Evolutionary conservation across 2,797 vertebrate species (phyloP), one percentile per base, ranked within the genome.

Genomic region (Melopsittacus undulatus): DNA sequence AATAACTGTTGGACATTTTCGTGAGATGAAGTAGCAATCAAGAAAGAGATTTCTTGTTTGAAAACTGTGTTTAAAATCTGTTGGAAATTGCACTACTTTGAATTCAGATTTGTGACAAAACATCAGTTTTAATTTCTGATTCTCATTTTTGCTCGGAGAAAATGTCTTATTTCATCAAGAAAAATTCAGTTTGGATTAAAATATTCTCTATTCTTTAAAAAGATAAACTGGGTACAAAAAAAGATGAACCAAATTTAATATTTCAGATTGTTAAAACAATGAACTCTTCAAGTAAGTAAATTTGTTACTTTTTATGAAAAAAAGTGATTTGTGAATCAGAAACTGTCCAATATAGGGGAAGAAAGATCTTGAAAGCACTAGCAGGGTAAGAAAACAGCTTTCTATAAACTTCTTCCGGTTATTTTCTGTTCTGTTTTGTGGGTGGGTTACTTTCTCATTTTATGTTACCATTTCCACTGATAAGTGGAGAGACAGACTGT

Each of bases 401-500:
- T 92, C 73, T 86, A 30, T 81, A 27, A 86, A 68, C 29, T 87
- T 87, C 36, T 83, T 82, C 18, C 36, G 70, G 34, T 66, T 77
- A 59, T 42, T 70, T 54, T 8, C 32, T 62, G 10, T 89, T 80
- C 66, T 91, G 9, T 90, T 94, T 90, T 52, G 13, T 27, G 17
- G 14, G 8, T 4, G 10, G 18, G 27, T 73, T 90, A 42, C n/a
- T 88, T 91, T 92, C 43, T 86, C 26, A 19, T 76, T 90, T 94
- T 82, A 67, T 76, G 77, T 86, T 51, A 82, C 51, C 17, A 15
- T 83, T 91, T 94, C 24, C 46, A 64, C 64, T 54, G 64, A 17
- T n/a, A 90, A 72, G 14, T 79, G 26, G 54, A 81, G 70, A 93
- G 74, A 89, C 46, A 92, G 90, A 86, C 73, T 77, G 56, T 93